Conservation (phyloP, 2,113 vertebrate genomes). For the Strix uralensis region DNA sequence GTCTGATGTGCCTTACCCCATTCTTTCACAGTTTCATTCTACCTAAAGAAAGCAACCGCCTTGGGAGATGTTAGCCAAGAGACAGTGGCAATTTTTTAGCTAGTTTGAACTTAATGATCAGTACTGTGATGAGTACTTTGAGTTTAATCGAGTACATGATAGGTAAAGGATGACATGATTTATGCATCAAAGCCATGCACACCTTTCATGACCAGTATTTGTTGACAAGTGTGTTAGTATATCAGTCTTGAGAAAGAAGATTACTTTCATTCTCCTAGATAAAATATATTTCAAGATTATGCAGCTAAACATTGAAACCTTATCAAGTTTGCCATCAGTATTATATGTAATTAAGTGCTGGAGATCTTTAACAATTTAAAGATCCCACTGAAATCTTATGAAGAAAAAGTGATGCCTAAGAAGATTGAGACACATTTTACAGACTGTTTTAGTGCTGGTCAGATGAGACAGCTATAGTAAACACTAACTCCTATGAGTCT, state of each 20-base stretch:
- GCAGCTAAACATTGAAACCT: background rate
- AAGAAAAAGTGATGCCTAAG: background rate
- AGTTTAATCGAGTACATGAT: background rate
- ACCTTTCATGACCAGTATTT: background rate
- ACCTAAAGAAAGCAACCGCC: background rate
- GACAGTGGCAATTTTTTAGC: background rate
- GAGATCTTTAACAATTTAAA: background rate
- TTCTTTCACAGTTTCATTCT: background rate
- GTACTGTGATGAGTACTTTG: background rate
- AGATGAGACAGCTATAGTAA: background rate
- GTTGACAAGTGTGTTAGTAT: background rate
- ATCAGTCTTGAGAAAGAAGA: background rate
- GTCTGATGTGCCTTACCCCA: background rate
- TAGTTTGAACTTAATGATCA: constrained; percentile 6
- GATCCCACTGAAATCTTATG: background rate
- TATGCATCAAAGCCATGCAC: background rate
- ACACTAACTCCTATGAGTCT: background rate
- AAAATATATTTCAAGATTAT: background rate
- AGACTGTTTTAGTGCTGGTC: background rate
- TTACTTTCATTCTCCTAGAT: background rate
- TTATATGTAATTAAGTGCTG: background rate
- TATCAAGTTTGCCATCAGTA: background rate
- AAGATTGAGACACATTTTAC: background rate
- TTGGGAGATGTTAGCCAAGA: background rate
- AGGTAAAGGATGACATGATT: background rate